phyloP scores from a whole-genome alignment of 2,888 invertebrate species.

The Gerris lacustris region DNA sequence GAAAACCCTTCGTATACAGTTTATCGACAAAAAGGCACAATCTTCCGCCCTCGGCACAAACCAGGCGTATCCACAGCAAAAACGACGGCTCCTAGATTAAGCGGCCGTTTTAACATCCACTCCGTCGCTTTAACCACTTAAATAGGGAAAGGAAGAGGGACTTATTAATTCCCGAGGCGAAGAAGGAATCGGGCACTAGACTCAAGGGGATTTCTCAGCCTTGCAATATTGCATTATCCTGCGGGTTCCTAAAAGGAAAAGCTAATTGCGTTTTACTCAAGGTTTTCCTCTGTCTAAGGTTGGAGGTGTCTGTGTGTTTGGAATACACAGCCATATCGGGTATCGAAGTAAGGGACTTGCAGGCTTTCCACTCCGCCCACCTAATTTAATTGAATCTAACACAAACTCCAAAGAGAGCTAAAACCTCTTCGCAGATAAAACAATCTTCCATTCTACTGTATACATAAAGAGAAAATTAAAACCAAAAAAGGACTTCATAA shows the following conservation, averaged over 20 bases:
- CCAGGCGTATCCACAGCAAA: too few species aligned
- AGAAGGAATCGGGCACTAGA: background rate
- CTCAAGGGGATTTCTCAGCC: background rate
- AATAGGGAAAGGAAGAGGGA: background rate
- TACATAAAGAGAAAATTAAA: too few species aligned
- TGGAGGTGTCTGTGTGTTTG: background rate
- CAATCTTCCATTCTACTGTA: too few species aligned
- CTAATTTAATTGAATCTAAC: background rate
- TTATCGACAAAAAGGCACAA: too few species aligned
- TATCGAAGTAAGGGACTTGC: background rate
- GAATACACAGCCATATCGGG: background rate
- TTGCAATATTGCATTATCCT: conserved; percentile 5
- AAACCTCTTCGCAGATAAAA: background rate
- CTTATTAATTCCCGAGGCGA: background rate
- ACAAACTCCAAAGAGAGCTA: background rate
- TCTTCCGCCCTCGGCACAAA: too few species aligned
- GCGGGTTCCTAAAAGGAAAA: conserved; percentile 1
- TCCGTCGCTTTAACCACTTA: background rate
- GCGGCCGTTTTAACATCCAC: too few species aligned
- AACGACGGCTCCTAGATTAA: too few species aligned
- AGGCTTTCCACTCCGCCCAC: background rate
- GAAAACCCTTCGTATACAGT: too few species aligned
- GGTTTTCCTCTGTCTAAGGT: background rate
- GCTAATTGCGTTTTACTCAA: background rate
- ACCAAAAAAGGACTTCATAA: too few species aligned